Evolutionary conservation across 2,888 invertebrate genomes (phyloP), one percentile per base, ranked within the genome.

Genomic region (Onchidella celtica): DNA sequence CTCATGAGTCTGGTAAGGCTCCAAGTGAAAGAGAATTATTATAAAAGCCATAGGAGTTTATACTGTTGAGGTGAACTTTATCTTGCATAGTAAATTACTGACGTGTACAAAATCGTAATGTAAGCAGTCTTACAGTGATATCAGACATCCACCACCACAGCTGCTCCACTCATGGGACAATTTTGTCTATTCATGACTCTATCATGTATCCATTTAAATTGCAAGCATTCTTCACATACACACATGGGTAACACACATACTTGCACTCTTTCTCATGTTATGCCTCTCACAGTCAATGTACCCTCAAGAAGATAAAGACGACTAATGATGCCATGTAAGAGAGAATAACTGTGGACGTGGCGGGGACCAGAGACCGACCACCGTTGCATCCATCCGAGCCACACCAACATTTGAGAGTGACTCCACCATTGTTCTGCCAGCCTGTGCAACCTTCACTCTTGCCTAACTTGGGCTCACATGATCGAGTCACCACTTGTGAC

Each of bases 341-440:
- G 11, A 77, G n/a, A 57, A 77, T 32, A 32, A 77, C 34, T 6
- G 57, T 24, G 21, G 27, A 4, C 0, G 34, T 63, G 27, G 9
- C 3, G 38, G 57, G 38, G 11, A 27, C 27, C 27, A 81, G 27
- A 17, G 36, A 11, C 11, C n/a, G 70, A n/a, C 70, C 65, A 24
- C 83, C 68, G 79, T 91, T 91, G 81, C 91, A 91, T 29, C 86
- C 86, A 69, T 90, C 89, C 1, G 82, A 79, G 2, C 84, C 86
- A 83, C 91, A 91, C 24, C 87, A 83, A 72, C 91, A 91, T 65
- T 86, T 85, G 74, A 89, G 85, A 72, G 87, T 85, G 73, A 88
- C 84, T 3, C 89, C 87, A 24, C 88, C 86, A 17, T 88, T 87
- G 3, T 86, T 86, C 29, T 87, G 85, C 57, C 86, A 84, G 34